phyloP scores from a whole-genome alignment of 2,113 vertebrate species.

The Eudyptes chrysolophus region DNA sequence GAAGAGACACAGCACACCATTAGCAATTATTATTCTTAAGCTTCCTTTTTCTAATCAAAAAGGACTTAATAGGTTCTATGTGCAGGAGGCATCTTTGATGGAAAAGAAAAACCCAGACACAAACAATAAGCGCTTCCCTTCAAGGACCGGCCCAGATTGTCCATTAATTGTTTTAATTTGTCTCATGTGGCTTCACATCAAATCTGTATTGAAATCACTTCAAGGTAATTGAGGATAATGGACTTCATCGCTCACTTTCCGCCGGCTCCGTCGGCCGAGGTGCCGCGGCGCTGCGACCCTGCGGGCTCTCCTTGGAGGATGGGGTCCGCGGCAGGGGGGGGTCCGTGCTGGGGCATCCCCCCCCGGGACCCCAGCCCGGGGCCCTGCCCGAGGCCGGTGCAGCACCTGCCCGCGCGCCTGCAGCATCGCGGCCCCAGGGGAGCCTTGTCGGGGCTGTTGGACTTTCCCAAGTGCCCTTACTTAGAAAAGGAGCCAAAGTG shows the following conservation, averaged over 20 bases:
- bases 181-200: neutral
- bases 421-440: neutral
- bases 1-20: accelerated
- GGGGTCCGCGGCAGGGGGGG: neutral
- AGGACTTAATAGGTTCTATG: neutral
- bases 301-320: neutral
- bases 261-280: neutral
- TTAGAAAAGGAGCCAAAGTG: neutral
- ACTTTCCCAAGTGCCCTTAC: neutral
- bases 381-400: accelerated
- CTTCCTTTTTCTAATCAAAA: neutral
- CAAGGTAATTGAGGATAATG: neutral
- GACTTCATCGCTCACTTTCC: neutral
- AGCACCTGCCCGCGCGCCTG: neutral
- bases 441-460: too few relatives aligned
- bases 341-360: too few relatives aligned
- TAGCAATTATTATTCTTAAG: neutral
- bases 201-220: neutral
- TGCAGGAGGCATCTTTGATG: neutral
- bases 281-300: too few relatives aligned
- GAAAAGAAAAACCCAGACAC: neutral
- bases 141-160: neutral
- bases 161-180: neutral
- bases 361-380: accelerated
- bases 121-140: neutral